A percentile compares a stretch with the other conserved stretches of the same genome.
Evolutionary conservation across 2,113 vertebrate species (phyloP).

Genomic region (Apodemus sylvaticus): DNA sequence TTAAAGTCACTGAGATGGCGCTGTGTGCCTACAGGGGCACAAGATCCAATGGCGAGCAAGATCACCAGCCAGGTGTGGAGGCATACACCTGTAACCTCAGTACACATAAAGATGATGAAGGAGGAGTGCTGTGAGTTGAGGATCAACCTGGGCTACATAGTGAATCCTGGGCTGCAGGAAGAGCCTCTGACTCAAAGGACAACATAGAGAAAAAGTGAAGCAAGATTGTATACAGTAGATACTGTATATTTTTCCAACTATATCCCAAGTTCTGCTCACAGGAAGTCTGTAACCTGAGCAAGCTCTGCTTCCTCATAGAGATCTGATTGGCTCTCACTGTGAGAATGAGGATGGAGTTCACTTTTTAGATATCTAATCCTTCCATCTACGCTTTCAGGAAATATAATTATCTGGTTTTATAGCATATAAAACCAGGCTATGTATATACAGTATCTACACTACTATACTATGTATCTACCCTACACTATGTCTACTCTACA

Average conservation of each 20-base stretch:
- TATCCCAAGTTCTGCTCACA: neutral
- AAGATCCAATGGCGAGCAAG: neutral
- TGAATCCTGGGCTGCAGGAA: neutral
- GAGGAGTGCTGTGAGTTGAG: neutral
- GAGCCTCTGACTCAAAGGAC: neutral
- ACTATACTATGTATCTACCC: too few relatives aligned
- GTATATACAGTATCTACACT: neutral
- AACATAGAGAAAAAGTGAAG: neutral
- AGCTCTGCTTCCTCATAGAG: neutral
- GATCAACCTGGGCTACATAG: neutral
- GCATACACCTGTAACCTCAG: neutral
- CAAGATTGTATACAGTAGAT: neutral
- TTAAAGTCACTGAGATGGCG: neutral
- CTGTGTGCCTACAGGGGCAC: neutral
- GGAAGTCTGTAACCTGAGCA: neutral
- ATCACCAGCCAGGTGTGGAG: neutral
- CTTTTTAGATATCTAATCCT: constrained; percentile 8
- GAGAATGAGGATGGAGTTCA: neutral
- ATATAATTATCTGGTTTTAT: neutral
- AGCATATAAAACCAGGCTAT: neutral
- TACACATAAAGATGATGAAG: neutral
- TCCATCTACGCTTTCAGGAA: neutral
- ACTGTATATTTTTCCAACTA: neutral
- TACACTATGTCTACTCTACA: too few relatives aligned
- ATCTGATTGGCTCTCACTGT: neutral